Evolutionary conservation across 64 coral and sea anemone species (phyloP).

Genomic region (Actinia tenebrosa): DNA sequence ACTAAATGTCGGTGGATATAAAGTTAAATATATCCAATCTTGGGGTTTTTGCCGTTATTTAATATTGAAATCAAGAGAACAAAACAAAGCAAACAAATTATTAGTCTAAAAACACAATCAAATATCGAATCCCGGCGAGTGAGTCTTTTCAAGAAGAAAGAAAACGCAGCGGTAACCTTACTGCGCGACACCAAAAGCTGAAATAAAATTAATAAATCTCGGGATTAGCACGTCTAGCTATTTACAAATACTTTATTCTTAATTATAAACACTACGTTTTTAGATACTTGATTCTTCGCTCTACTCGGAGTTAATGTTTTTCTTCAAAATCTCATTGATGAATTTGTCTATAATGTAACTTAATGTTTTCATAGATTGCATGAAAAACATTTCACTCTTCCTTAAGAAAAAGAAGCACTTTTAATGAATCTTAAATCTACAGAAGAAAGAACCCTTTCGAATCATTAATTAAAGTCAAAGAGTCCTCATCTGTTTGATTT

Average conservation of each 20-base stretch:
- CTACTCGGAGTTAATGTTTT: not conserved
- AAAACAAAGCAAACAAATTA: slow-evolving; percentile 5
- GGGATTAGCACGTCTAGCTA: not conserved
- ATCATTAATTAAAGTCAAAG: slow-evolving; percentile 5
- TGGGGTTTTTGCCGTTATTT: not conserved
- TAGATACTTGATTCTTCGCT: not conserved
- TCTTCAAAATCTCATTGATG: too few relatives aligned
- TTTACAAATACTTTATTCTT: too few relatives aligned
- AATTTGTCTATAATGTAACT: not conserved
- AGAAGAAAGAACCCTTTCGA: not conserved
- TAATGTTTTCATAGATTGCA: not conserved
- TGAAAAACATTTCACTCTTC: not conserved
- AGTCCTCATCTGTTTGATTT: not conserved
- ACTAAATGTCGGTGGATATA: not conserved
- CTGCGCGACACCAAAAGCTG: not conserved
- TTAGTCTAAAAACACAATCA: not conserved
- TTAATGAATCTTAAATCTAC: not conserved
- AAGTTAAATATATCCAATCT: not conserved
- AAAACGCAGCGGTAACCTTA: not conserved
- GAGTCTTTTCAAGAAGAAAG: not conserved
- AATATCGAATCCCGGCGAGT: slow-evolving; percentile 1
- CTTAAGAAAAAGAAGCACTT: not conserved
- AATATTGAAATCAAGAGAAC: slow-evolving; percentile 4
- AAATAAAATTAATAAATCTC: not conserved
- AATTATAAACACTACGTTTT: not conserved